These are phyloP conservation scores for Magallana angulata DNA, from an alignment of 1,140 invertebrate genomes.

Conservation along the genomic window DNA sequence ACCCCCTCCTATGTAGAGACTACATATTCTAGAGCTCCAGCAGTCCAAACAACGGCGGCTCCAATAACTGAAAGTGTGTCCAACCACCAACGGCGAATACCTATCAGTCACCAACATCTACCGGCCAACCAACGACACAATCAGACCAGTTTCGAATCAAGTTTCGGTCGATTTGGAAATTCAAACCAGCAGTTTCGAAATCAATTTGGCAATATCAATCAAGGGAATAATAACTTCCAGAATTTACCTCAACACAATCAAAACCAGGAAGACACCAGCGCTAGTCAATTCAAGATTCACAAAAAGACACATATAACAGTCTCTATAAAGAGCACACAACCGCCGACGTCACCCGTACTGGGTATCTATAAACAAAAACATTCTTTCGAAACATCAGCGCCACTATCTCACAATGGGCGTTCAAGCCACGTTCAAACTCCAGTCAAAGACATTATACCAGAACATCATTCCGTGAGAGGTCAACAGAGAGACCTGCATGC, in stretches of 20 bases:
- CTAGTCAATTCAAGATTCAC: not conserved
- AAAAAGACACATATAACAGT: conserved; percentile 11
- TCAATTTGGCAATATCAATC: not conserved
- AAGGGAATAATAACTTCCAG: not conserved
- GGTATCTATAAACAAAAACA: not conserved
- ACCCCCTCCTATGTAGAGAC: not conserved
- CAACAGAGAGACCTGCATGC: not conserved
- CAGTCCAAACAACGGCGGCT: not conserved
- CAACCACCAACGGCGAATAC: no score
- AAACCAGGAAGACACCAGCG: not conserved
- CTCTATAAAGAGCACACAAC: not conserved
- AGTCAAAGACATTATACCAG: not conserved
- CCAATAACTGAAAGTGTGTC: not conserved
- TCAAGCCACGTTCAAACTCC: not conserved
- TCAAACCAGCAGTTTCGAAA: not conserved
- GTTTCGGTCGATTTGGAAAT: not conserved
- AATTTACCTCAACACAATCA: not conserved
- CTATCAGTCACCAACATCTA: not conserved
- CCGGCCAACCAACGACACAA: not conserved
- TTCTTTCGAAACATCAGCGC: not conserved
- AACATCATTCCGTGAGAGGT: not conserved
- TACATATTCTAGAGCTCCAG: not conserved
- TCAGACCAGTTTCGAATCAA: not conserved
- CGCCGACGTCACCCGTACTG: not conserved
- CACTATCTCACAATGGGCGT: not conserved